Conservation (phyloP, 2,797 vertebrate genomes). For the Dipus sagitta region DNA sequence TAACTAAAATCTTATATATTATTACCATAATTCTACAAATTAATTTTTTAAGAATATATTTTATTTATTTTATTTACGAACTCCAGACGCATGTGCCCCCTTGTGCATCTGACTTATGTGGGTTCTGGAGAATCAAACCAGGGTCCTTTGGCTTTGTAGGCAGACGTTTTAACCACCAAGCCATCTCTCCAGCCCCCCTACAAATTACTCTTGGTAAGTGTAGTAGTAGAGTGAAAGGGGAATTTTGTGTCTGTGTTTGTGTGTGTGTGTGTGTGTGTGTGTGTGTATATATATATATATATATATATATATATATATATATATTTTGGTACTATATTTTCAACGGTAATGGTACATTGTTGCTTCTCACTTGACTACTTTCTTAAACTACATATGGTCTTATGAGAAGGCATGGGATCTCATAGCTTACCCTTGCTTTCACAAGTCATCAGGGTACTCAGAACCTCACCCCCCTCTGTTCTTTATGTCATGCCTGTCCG, state of each 20-base stretch:
- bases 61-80: too few species aligned
- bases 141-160: too few species aligned
- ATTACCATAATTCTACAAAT: not conserved
- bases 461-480: not conserved
- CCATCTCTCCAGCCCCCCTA: too few species aligned
- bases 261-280: not conserved
- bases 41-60: too few species aligned
- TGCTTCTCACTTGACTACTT: not conserved
- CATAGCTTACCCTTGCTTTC: not conserved
- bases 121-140: too few species aligned
- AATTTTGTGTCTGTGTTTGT: conserved; percentile 17
- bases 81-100: too few species aligned
- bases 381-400: not conserved
- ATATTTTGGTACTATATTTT: not conserved
- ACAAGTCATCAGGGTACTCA: not conserved
- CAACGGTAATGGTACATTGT: not conserved
- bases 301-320: too few species aligned
- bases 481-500: not conserved
- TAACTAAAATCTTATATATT: not conserved
- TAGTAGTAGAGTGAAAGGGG: not conserved
- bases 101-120: too few species aligned
- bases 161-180: too few species aligned
- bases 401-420: not conserved
- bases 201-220: not conserved
- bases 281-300: too few species aligned